Conservation (phyloP, 2,888 invertebrate species). For the Plebejus melissa region DNA sequence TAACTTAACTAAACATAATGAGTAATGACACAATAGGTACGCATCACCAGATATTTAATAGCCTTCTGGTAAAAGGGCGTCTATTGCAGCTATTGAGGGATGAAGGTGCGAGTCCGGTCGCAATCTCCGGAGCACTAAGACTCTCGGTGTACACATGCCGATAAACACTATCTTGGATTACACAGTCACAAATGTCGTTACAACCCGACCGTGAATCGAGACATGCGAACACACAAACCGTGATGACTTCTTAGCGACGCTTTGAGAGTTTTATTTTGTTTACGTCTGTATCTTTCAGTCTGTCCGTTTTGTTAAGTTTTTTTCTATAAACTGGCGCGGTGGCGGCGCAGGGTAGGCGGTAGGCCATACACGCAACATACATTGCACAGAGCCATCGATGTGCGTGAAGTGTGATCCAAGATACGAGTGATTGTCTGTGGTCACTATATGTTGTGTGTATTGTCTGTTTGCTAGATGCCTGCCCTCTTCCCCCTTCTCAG, state of each 20-base stretch:
- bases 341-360: constrained; percentile 66
- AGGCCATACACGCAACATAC: constrained; percentile 77
- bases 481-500: constrained; percentile 92
- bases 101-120: constrained; percentile 71
- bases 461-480: constrained; percentile 97
- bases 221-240: constrained; percentile 38
- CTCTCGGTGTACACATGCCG: constrained; percentile 62
- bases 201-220: constrained; percentile 27
- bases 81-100: constrained; percentile 3
- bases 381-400: constrained; percentile 57
- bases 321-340: constrained; percentile 42
- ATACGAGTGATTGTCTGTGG: constrained; percentile 77
- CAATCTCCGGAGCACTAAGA: constrained; percentile 79
- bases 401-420: constrained; percentile 78
- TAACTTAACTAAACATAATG: background rate
- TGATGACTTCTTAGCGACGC: constrained; percentile 36
- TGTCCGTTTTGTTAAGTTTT: constrained; percentile 68
- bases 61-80: background rate
- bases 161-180: constrained; percentile 76
- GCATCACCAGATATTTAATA: background rate
- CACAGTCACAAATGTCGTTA: constrained; percentile 74
- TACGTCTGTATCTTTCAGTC: constrained; percentile 64
- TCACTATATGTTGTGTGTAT: constrained; percentile 85
- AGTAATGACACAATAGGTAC: background rate
- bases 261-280: constrained; percentile 55